phyloP scores from a whole-genome alignment of 2,797 vertebrate species.

The Sciurus vulgaris region DNA sequence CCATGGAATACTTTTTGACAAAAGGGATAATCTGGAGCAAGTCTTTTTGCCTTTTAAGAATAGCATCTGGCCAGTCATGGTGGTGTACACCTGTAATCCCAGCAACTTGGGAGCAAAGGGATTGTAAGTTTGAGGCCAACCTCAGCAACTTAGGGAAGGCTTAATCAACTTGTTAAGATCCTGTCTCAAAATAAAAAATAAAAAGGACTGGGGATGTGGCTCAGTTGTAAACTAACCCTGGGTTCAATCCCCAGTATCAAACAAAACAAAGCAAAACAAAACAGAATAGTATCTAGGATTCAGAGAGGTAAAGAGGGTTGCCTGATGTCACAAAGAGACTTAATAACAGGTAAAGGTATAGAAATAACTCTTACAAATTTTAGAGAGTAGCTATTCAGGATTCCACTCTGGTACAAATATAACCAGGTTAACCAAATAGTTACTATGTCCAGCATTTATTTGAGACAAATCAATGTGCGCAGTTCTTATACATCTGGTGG shows the following conservation, averaged over 20 bases:
- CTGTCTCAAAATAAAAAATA: no score
- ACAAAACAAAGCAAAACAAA: no score
- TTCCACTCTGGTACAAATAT: neutral
- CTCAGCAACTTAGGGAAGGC: no score
- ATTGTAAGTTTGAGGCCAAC: no score
- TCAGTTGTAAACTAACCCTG: no score
- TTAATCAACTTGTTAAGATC: no score
- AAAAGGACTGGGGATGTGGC: no score
- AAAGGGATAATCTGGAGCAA: conserved; percentile 4
- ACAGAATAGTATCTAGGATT: neutral
- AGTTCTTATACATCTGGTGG: neutral
- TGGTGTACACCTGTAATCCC: no score
- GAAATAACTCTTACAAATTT: neutral
- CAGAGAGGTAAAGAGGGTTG: conserved; percentile 1
- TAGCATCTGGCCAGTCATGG: no score
- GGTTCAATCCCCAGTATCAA: no score
- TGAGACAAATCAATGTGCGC: neutral
- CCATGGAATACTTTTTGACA: neutral
- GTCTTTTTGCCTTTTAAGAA: neutral
- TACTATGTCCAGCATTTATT: neutral
- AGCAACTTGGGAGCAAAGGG: no score
- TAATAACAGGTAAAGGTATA: neutral
- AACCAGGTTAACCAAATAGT: neutral
- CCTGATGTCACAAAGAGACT: neutral
- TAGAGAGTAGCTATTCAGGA: neutral